Conservation (phyloP, 2,797 vertebrate genomes). For the Anas flavirostris region DNA sequence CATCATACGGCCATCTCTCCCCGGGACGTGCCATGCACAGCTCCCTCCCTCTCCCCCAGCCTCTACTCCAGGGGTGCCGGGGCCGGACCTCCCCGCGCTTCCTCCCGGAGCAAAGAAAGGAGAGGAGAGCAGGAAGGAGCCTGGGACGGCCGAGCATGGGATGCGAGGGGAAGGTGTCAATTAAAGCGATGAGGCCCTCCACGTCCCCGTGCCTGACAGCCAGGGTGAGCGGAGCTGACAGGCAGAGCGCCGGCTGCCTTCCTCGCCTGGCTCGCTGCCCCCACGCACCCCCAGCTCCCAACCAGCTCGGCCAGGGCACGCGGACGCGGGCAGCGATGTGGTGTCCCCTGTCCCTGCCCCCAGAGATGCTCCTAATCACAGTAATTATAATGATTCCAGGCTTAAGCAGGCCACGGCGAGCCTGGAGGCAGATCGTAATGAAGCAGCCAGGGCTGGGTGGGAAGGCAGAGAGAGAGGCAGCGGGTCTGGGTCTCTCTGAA, state of each 20-base stretch:
- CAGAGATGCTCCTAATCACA: conserved; percentile 86
- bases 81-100: rapidly evolving
- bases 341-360: conserved; percentile 77
- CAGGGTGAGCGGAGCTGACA: conserved; percentile 91
- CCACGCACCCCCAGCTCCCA: conserved; percentile 60
- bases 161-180: conserved; percentile 87
- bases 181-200: conserved; percentile 87
- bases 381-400: conserved; percentile 82
- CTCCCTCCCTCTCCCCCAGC: not conserved
- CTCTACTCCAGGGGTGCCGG: rapidly evolving
- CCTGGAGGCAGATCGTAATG: conserved; percentile 74
- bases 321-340: conserved; percentile 51
- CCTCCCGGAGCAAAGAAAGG: not conserved
- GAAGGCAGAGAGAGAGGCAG: not conserved
- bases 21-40: not conserved
- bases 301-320: conserved; percentile 56
- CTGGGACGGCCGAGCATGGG: conserved; percentile 41
- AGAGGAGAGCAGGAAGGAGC: conserved; percentile 52
- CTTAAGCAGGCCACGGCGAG: conserved; percentile 77
- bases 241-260: conserved; percentile 83
- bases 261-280: conserved; percentile 66
- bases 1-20: not conserved
- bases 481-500: not conserved
- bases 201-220: conserved; percentile 82
- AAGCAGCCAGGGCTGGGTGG: conserved; percentile 31